Conservation (phyloP, 2,797 vertebrate genomes). For the Alcedo quadribrachys region DNA sequence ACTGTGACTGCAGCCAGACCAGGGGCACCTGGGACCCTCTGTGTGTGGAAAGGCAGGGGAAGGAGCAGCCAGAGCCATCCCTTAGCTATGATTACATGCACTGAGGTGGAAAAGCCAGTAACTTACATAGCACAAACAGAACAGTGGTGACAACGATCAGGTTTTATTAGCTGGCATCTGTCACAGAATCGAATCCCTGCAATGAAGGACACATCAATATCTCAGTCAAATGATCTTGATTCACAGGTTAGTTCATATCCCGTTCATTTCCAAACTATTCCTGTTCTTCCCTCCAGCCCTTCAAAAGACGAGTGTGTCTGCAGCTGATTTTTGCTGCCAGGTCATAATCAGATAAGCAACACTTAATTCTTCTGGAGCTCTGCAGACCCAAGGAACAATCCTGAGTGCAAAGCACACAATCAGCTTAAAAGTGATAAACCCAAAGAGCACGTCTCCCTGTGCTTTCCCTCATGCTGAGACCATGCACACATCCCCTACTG, state of each 20-base stretch:
- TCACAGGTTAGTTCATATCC: background rate
- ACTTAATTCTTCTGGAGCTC: background rate
- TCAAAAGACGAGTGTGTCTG: background rate
- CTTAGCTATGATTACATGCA: background rate
- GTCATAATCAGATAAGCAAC: background rate
- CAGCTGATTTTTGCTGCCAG: background rate
- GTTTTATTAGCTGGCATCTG: conserved; percentile 96
- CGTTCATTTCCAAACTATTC: background rate
- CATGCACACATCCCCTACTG: background rate
- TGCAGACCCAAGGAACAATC: background rate
- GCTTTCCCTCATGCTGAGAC: background rate
- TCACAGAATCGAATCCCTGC: conserved; percentile 97
- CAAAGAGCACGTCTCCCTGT: background rate
- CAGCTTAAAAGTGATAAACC: background rate
- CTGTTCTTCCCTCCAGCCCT: background rate
- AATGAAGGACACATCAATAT: conserved; percentile 7
- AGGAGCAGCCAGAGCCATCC: background rate
- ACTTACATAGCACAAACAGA: conserved; percentile 98
- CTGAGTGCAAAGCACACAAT: background rate
- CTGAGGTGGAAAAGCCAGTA: background rate
- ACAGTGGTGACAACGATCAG: conserved; percentile 98
- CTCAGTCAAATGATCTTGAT: background rate
- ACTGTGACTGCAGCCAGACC: background rate
- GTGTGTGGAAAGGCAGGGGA: background rate
- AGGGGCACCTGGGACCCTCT: background rate